Evolutionary conservation across 2,797 vertebrate species (phyloP).

Genomic region (Squalus acanthias): DNA sequence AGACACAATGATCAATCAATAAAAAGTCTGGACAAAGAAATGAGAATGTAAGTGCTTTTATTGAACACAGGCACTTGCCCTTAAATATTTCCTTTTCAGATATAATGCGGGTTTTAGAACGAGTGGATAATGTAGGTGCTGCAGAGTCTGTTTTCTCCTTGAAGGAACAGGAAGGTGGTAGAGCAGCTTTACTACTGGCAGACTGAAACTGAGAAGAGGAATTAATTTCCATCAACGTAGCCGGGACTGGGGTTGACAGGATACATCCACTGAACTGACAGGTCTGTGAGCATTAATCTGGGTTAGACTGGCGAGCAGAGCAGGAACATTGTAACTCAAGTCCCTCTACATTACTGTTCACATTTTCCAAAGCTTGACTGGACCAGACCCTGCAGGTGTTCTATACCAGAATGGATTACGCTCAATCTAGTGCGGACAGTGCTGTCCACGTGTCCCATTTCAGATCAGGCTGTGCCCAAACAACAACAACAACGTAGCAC

Average conservation of each 20-base stretch:
- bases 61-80: not conserved
- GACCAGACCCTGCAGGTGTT: not conserved
- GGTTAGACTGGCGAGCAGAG: not conserved
- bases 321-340: not conserved
- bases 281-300: not conserved
- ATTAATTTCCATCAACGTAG: not conserved
- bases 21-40: not conserved
- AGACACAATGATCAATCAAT: not conserved
- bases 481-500: not conserved
- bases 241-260: not conserved
- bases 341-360: not conserved
- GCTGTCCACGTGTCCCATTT: no score
- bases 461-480: not conserved
- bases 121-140: not conserved
- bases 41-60: not conserved
- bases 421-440: not conserved
- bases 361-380: not conserved
- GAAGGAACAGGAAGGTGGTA: not conserved
- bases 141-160: not conserved
- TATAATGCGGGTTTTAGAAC: not conserved
- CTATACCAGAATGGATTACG: not conserved
- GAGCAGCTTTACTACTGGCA: not conserved
- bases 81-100: not conserved
- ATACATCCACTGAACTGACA: conserved; percentile 1
- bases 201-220: not conserved